Conservation (phyloP, 2,888 invertebrate species). For the Danaus chrysippus region DNA sequence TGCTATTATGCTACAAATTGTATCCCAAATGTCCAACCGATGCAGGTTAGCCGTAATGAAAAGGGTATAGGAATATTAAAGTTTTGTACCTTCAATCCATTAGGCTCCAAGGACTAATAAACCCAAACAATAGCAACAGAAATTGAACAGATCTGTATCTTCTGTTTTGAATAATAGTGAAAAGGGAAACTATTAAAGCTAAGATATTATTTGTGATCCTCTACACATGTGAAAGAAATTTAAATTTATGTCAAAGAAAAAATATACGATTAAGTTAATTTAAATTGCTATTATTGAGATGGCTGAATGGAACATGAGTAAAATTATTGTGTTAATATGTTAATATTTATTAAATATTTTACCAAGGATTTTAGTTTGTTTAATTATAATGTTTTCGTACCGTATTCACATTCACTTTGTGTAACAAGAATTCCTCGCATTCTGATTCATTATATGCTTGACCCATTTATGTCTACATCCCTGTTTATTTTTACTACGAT, state of each 20-base stretch:
- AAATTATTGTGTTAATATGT: too few relatives aligned
- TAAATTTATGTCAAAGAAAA: background rate
- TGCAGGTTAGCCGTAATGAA: conserved; percentile 12
- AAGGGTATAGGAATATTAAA: conserved; percentile 15
- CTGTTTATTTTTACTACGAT: conserved; percentile 1
- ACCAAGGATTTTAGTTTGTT: too few relatives aligned
- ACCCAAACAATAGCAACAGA: conserved; percentile 23
- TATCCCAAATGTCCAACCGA: background rate
- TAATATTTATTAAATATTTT: too few relatives aligned
- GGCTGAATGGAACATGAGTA: conserved; percentile 20
- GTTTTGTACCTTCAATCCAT: conserved; percentile 21
- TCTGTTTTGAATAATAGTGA: conserved; percentile 15
- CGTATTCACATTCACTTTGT: background rate
- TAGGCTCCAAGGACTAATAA: conserved; percentile 25
- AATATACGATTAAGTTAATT: conserved; percentile 11
- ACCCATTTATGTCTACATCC: conserved; percentile 3
- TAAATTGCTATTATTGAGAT: conserved; percentile 16
- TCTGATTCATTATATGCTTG: conserved; percentile 1
- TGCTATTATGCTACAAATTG: background rate
- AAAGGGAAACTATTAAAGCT: conserved; percentile 17
- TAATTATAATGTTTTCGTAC: background rate
- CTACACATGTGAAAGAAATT: conserved; percentile 26
- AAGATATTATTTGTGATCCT: conserved; percentile 19
- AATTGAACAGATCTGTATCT: conserved; percentile 24
- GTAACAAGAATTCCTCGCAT: background rate